Evolutionary conservation across 2,888 invertebrate genomes (phyloP).

Genomic region (Cantharis rufa): DNA sequence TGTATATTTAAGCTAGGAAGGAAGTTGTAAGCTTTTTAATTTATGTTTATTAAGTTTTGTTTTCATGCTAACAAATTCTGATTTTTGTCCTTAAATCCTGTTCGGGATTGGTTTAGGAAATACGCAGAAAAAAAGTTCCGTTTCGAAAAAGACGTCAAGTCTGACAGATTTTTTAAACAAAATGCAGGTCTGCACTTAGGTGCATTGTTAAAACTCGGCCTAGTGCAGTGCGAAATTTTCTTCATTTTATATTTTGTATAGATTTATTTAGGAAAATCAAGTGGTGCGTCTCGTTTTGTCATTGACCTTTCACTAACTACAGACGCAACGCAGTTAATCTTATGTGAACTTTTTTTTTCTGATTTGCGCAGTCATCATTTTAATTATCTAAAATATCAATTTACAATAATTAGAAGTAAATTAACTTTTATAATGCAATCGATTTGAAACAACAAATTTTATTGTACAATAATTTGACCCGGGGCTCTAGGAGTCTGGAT

Average conservation of each 20-base stretch:
- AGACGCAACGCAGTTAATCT: neutral
- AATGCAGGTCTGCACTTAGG: neutral
- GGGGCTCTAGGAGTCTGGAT: too few species aligned
- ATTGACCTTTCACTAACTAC: neutral
- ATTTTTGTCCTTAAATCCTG: neutral
- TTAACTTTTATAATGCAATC: neutral
- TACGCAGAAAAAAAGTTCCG: neutral
- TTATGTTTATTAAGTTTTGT: neutral
- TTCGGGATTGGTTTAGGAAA: neutral
- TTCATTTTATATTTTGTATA: too few species aligned
- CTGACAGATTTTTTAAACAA: neutral
- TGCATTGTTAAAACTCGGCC: neutral
- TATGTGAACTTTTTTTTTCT: neutral
- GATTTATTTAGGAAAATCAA: neutral
- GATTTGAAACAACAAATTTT: neutral
- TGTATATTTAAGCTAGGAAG: neutral
- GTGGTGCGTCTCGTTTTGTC: neutral
- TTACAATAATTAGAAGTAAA: neutral
- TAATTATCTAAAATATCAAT: neutral
- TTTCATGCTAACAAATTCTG: neutral
- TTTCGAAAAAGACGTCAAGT: neutral
- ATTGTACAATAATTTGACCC: neutral
- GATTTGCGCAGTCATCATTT: neutral
- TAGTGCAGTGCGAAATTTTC: too few species aligned
- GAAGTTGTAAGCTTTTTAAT: neutral